These are phyloP conservation scores for Bagarius yarrelli DNA, from an alignment of 2,113 vertebrate species.

Conservation along the genomic window DNA sequence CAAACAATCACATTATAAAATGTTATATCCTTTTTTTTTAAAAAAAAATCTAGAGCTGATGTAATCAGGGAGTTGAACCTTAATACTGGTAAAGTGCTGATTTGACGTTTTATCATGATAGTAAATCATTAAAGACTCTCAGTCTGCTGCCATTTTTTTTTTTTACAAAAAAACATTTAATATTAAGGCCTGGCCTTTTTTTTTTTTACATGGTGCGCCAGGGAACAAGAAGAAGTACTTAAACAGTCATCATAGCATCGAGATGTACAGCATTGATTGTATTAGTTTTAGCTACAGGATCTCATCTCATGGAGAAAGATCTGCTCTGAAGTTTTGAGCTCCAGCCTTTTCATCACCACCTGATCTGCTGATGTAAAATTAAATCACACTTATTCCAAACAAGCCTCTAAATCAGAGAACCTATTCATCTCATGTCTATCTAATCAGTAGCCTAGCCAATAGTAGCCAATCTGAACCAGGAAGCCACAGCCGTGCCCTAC, in stretches of 20 bases:
- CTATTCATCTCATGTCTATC: too few species aligned
- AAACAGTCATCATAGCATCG: constrained; percentile 66
- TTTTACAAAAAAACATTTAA: constrained; percentile 19
- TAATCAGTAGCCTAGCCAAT: too few species aligned
- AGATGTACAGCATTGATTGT: constrained; percentile 59
- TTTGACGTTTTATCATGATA: not conserved
- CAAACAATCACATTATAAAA: constrained; percentile 8
- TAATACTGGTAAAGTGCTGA: constrained; percentile 41
- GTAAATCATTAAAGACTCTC: constrained; percentile 7
- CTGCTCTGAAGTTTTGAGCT: not conserved
- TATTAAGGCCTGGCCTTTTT: constrained; percentile 63
- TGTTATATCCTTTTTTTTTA: not conserved
- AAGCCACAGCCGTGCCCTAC: too few species aligned
- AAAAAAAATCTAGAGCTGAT: not conserved
- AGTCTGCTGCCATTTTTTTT: not conserved
- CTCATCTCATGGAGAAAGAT: constrained; percentile 25
- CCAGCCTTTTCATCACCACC: constrained; percentile 1
- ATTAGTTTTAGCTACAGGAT: constrained; percentile 26
- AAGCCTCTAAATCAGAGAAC: too few species aligned
- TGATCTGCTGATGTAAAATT: not conserved
- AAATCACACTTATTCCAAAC: not conserved
- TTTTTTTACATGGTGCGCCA: constrained; percentile 39
- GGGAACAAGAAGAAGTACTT: constrained; percentile 59
- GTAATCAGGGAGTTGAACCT: constrained; percentile 2
- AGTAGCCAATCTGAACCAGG: too few species aligned